These are phyloP conservation scores for Lateolabrax maculatus DNA, from an alignment of 2,797 vertebrate species.

Conservation along the genomic window DNA sequence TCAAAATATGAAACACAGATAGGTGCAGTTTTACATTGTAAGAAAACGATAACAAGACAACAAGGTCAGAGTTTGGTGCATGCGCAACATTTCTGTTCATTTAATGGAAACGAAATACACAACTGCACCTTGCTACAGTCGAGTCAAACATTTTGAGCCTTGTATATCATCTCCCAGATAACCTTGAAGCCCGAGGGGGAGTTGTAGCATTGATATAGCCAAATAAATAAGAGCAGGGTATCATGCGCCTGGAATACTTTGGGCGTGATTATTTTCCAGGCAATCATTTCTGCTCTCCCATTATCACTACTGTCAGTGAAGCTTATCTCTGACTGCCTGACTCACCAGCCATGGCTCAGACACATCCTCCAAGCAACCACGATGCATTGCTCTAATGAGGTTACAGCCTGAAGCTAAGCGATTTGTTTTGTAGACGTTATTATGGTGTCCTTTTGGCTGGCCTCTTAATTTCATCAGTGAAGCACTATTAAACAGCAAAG, in stretches of 20 bases:
- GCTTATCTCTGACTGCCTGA: slow-evolving; percentile 66
- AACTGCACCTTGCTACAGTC: not conserved
- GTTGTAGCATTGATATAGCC: not conserved
- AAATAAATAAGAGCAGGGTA: slow-evolving; percentile 55
- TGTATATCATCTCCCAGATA: slow-evolving; percentile 21
- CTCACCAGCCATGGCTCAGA: slow-evolving; percentile 47
- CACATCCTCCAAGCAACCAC: slow-evolving; percentile 65
- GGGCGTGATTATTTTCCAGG: slow-evolving; percentile 69
- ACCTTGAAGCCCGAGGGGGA: slow-evolving; percentile 29
- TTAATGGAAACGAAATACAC: not conserved
- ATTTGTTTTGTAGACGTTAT: slow-evolving; percentile 72
- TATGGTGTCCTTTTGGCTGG: slow-evolving; percentile 76
- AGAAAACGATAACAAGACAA: not conserved
- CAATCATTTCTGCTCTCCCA: slow-evolving; percentile 59
- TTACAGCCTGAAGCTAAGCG: slow-evolving; percentile 65
- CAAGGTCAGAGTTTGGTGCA: not conserved
- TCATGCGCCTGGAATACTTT: slow-evolving; percentile 57
- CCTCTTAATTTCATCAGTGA: slow-evolving; percentile 83
- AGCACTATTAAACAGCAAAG: slow-evolving; percentile 76
- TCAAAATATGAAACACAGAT: slow-evolving; percentile 26
- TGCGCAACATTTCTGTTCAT: not conserved
- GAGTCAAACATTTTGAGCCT: slow-evolving; percentile 12
- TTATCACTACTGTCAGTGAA: slow-evolving; percentile 74
- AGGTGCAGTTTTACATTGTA: not conserved
- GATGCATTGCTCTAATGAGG: slow-evolving; percentile 77